Conservation (phyloP, 2,113 vertebrate species). For the Cinclus cinclus region DNA sequence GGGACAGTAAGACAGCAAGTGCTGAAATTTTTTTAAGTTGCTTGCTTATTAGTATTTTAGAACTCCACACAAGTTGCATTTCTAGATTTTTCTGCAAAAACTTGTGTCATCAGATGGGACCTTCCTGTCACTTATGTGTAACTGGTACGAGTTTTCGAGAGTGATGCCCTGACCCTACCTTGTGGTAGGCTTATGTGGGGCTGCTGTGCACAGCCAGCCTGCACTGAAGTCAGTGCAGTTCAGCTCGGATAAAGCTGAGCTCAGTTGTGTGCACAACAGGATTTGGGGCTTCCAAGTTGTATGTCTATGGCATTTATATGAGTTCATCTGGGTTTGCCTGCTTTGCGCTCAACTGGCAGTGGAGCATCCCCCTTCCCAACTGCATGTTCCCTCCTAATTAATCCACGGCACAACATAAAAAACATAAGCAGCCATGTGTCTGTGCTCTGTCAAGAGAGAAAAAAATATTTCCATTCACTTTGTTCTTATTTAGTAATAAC, state of each 20-base stretch:
- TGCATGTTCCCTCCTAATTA: not conserved
- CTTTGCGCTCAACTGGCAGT: accelerated
- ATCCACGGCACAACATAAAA: not conserved
- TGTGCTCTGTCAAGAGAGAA: not conserved
- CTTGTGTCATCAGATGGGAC: not conserved
- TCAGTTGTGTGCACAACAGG: not conserved
- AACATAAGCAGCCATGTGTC: not conserved
- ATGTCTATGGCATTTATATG: not conserved
- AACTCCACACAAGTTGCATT: not conserved
- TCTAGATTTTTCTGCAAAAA: not conserved
- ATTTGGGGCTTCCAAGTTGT: not conserved
- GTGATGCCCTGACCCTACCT: not conserved
- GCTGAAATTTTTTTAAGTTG: not conserved
- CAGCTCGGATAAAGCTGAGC: not conserved
- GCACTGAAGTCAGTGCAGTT: accelerated
- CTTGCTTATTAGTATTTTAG: not conserved
- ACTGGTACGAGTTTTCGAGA: not conserved
- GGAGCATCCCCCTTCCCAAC: not conserved
- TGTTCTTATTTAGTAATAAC: not conserved
- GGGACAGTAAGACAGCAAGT: not conserved
- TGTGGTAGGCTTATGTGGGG: not conserved
- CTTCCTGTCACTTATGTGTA: not conserved
- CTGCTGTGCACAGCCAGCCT: not conserved
- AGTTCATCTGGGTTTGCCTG: not conserved
- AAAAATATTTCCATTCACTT: conserved; percentile 11